Base-by-base conservation (phyloP, 2,113 vertebrate genomes). In the Ardeotis arabs region DNA sequence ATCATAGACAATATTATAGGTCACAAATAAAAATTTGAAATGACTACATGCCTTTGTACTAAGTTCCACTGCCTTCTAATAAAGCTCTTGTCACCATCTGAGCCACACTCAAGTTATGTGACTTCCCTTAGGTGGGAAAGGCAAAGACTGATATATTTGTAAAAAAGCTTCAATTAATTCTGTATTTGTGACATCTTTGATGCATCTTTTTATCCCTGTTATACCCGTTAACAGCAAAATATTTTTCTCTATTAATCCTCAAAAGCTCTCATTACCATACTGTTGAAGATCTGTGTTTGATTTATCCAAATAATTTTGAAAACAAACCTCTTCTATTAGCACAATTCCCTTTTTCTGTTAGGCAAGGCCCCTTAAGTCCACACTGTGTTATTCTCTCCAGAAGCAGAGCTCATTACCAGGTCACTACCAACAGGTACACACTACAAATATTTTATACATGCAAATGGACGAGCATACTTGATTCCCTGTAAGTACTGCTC, bases 381-480 rank as follows among this genome's bases (percentile, higher is more conserved):
- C 2, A 16, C 45, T 27, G 19, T 39, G 49, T 55, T 83, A 74
- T 49, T 58, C 55, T 73, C 44, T 35, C 52, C 50, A 87, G 69
- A 31, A 87, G 66, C 39, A 31, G 22, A 62, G 66, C 82, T 94
- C 84, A 59, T 95, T 84, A 62, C 33, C 79, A 86, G 84, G 52
- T 74, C 90, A 59, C 68, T 53, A 69, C 67, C 89, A 83, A 56
- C 39, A 50, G 41, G 52, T 49, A 62, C 53, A 37, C 59, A 19
- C 45, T 14, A 39, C 64, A 86, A 21, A 66, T 88, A 72, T 81
- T 90, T 96, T 64, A 82, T 63, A 63, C 58, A 83, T 63, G 75
- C 88, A 92, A 94, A 91, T 70, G 89, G 92, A 69, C 62, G 69
- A 68, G 78, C 47, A 83, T 35, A 83, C 88, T 84, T 82, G 68